Conservation (phyloP, 2,797 vertebrate genomes). For the Phataginus tricuspis region DNA sequence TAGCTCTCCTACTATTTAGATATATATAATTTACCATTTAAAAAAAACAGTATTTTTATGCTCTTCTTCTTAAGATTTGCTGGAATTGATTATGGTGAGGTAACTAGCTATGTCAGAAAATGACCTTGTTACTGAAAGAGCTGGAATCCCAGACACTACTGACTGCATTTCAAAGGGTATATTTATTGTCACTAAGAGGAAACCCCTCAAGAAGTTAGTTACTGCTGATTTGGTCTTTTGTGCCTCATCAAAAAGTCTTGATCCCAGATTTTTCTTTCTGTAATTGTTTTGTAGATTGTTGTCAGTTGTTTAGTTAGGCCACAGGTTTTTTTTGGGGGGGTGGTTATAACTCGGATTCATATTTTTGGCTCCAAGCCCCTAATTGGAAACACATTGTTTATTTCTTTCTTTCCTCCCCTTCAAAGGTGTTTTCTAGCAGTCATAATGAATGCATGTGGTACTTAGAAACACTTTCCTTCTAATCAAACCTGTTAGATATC, state of each 20-base stretch:
- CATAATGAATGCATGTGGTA: conserved; percentile 44
- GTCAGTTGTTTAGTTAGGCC: conserved; percentile 48
- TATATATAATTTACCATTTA: conserved; percentile 38
- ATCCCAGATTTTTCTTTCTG: neutral
- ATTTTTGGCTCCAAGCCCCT: conserved; percentile 58
- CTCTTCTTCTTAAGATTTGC: conserved; percentile 4
- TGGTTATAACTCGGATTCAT: conserved; percentile 56
- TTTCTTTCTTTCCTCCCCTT: neutral
- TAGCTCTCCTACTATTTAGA: conserved; percentile 19
- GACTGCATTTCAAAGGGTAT: conserved; percentile 41
- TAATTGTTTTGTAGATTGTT: conserved; percentile 58
- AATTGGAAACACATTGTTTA: conserved; percentile 54
- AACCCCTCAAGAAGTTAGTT: neutral
- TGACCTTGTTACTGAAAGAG: conserved; percentile 62
- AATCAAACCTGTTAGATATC: conserved; percentile 29
- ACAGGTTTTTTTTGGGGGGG: neutral
- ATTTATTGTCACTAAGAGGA: conserved; percentile 50
- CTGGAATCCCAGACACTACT: conserved; percentile 36
- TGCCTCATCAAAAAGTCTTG: conserved; percentile 30
- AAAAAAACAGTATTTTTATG: conserved; percentile 20
- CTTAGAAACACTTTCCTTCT: conserved; percentile 63
- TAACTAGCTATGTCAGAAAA: conserved; percentile 39
- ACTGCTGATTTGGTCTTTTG: conserved; percentile 21
- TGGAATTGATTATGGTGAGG: conserved; percentile 28
- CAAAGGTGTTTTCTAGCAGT: conserved; percentile 56